Percentiles rank a stretch among this genome's conserved stretches.
Evolutionary conservation across 2,113 vertebrate species (phyloP).

Genomic region (Ondatra zibethicus): DNA sequence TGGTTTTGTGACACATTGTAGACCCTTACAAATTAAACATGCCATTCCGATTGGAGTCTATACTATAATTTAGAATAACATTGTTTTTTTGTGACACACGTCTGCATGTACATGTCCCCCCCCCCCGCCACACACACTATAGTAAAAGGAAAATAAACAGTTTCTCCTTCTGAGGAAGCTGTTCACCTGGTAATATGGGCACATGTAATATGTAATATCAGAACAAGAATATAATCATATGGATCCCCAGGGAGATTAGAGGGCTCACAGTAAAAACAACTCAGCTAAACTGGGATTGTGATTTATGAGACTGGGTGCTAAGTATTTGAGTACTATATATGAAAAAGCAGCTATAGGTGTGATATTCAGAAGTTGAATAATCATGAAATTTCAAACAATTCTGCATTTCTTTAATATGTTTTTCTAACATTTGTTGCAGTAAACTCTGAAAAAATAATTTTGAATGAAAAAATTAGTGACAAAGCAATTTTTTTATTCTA

Average conservation of each 20-base stretch:
- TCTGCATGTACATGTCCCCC: too few species aligned
- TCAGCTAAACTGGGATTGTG: not conserved
- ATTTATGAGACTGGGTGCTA: not conserved
- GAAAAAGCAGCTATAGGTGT: not conserved
- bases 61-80: not conserved
- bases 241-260: not conserved
- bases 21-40: not conserved
- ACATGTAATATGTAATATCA: not conserved
- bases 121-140: not conserved
- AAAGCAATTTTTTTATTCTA: not conserved
- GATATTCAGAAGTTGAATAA: not conserved
- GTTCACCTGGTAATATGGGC: not conserved
- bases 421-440: not conserved
- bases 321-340: not conserved
- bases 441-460: not conserved
- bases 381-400: constrained; percentile 38
- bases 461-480: not conserved
- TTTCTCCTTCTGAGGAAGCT: not conserved
- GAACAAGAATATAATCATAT: not conserved
- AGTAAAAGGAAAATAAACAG: not conserved
- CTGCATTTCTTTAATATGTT: not conserved
- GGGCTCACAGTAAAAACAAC: not conserved
- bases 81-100: not conserved
- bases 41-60: not conserved
- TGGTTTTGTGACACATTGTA: not conserved